Percentiles rank a stretch among this genome's conserved stretches.
phyloP scores from a whole-genome alignment of 2,113 vertebrate genomes.

The Paraplagusia blochii region DNA sequence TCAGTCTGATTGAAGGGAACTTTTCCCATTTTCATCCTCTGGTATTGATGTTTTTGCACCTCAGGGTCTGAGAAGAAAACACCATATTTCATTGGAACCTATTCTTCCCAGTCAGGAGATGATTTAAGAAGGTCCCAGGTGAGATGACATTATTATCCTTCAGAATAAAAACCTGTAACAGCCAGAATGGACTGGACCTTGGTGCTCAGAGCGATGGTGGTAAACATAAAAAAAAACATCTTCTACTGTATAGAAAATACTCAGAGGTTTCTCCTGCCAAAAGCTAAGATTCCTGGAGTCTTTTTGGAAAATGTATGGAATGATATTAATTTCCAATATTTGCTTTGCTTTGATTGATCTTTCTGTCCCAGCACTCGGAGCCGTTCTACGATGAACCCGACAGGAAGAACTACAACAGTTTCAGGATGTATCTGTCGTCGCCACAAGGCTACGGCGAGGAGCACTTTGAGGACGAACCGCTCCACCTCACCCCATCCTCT shows the following conservation, averaged over 20 bases:
- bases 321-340: too few species aligned
- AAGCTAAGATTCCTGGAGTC: too few species aligned
- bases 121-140: slow-evolving; percentile 89
- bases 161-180: too few species aligned
- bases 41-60: slow-evolving; percentile 2
- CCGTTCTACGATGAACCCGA: slow-evolving; percentile 89
- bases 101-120: slow-evolving; percentile 92
- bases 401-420: slow-evolving; percentile 90
- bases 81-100: slow-evolving; percentile 95
- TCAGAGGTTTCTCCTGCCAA: too few species aligned
- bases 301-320: too few species aligned
- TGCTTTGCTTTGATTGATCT: too few species aligned
- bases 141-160: slow-evolving; percentile 29
- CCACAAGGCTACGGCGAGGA: slow-evolving; percentile 92
- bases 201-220: too few species aligned
- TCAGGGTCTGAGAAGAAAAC: slow-evolving; percentile 92
- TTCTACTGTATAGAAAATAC: too few species aligned
- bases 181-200: too few species aligned
- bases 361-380: slow-evolving; percentile 81
- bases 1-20: not conserved
- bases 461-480: slow-evolving; percentile 86
- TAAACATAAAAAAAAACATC: too few species aligned
- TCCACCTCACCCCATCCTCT: slow-evolving; percentile 79
- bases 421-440: slow-evolving; percentile 90
- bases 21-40: not conserved